phyloP scores from a whole-genome alignment of 2,888 invertebrate species.

The Bhutanitis thaidina region DNA sequence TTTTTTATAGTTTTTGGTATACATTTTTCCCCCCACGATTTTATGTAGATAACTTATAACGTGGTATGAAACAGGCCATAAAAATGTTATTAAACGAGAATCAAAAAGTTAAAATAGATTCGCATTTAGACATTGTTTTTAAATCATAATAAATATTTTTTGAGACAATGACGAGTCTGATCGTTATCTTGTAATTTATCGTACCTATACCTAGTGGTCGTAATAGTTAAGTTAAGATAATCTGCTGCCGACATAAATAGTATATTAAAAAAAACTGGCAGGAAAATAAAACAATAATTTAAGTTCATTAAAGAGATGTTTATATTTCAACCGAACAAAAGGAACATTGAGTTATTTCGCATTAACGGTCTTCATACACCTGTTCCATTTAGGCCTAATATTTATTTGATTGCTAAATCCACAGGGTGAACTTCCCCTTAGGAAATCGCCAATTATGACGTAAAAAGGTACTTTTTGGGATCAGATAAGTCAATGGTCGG shows the following conservation, averaged over 20 bases:
- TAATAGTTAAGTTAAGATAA: constrained; percentile 1
- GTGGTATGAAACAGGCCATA: too few species aligned
- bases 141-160: background rate
- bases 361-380: constrained; percentile 44
- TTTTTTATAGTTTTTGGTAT: too few species aligned
- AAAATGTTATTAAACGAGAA: background rate
- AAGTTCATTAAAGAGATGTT: constrained; percentile 29
- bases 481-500: constrained; percentile 14
- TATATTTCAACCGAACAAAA: constrained; percentile 22
- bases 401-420: constrained; percentile 76
- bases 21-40: too few species aligned
- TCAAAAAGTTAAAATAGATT: background rate
- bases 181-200: background rate
- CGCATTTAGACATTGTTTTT: background rate
- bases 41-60: too few species aligned
- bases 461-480: constrained; percentile 8
- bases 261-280: constrained; percentile 3
- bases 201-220: background rate
- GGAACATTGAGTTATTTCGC: constrained; percentile 46
- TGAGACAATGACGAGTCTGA: background rate
- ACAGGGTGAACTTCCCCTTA: constrained; percentile 19
- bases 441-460: constrained; percentile 20
- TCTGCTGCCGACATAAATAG: background rate
- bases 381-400: constrained; percentile 64
- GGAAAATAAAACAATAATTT: constrained; percentile 28